These are phyloP conservation scores for Apomyelois bistriatella DNA, from an alignment of 2,888 invertebrate species.

Conservation along the genomic window DNA sequence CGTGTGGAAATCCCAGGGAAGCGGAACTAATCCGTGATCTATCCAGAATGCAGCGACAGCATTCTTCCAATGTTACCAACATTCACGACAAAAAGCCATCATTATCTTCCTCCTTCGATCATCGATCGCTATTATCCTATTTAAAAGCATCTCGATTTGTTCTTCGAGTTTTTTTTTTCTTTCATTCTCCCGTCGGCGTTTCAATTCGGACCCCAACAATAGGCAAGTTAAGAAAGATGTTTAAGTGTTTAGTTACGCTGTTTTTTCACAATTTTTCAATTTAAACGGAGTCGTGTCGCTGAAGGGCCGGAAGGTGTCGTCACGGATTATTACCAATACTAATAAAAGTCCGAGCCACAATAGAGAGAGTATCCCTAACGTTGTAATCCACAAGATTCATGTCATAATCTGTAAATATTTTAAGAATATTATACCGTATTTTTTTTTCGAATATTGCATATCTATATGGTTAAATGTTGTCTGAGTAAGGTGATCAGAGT, in stretches of 20 bases:
- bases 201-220: conserved; percentile 72
- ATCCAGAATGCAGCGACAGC: conserved; percentile 57
- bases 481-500: no score
- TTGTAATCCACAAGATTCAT: conserved; percentile 31
- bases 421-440: background rate
- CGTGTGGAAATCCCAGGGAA: conserved; percentile 75
- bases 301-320: conserved; percentile 77
- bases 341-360: conserved; percentile 53
- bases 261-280: conserved; percentile 77
- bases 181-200: conserved; percentile 68
- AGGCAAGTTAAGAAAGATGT: conserved; percentile 76
- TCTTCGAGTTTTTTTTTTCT: conserved; percentile 61
- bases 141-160: conserved; percentile 79
- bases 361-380: conserved; percentile 33
- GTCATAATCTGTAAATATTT: conserved; percentile 14
- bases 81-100: conserved; percentile 66
- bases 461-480: no score
- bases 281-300: conserved; percentile 71
- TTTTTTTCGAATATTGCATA: background rate
- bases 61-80: conserved; percentile 59
- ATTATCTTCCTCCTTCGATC: conserved; percentile 77
- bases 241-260: conserved; percentile 78
- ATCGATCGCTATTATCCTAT: conserved; percentile 79
- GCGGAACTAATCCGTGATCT: conserved; percentile 72
- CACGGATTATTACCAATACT: conserved; percentile 68